Evolutionary conservation across 2,113 vertebrate species (phyloP).

Genomic region (Platichthys stellatus): DNA sequence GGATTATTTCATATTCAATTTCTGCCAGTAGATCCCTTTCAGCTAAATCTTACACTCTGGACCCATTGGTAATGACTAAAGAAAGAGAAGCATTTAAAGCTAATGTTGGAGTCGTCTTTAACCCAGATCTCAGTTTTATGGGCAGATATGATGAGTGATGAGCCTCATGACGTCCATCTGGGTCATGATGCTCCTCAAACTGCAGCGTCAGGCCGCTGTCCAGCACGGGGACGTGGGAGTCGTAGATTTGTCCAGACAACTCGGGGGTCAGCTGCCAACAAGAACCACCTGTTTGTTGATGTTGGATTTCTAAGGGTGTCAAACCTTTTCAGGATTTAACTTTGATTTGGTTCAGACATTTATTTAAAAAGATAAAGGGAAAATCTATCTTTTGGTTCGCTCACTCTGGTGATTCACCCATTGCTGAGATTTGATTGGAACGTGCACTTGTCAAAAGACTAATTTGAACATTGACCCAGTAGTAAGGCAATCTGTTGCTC

Average conservation of each 20-base stretch:
- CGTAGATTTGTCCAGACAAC: neutral
- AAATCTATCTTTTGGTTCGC: neutral
- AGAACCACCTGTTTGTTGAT: constrained; percentile 27
- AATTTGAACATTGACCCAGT: too few relatives aligned
- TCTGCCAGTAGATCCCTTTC: too few relatives aligned
- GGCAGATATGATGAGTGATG: constrained; percentile 15
- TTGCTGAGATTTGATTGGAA: neutral
- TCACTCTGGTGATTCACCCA: too few relatives aligned
- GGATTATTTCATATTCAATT: too few relatives aligned
- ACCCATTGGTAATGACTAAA: too few relatives aligned
- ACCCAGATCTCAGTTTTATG: neutral
- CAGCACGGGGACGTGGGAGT: constrained; percentile 28
- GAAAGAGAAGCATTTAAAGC: neutral
- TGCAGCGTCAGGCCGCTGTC: constrained; percentile 9
- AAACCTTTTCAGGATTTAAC: neutral
- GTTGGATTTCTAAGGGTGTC: neutral
- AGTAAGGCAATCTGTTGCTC: too few relatives aligned
- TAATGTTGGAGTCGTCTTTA: neutral
- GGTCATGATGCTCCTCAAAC: constrained; percentile 48
- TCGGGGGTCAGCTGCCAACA: constrained; percentile 24
- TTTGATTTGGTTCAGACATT: neutral
- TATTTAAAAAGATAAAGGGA: neutral
- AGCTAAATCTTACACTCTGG: too few relatives aligned
- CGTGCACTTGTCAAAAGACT: too few relatives aligned
- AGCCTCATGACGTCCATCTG: constrained; percentile 32